phyloP scores from a whole-genome alignment of 2,113 vertebrate genomes.

The Anolis sagrei region DNA sequence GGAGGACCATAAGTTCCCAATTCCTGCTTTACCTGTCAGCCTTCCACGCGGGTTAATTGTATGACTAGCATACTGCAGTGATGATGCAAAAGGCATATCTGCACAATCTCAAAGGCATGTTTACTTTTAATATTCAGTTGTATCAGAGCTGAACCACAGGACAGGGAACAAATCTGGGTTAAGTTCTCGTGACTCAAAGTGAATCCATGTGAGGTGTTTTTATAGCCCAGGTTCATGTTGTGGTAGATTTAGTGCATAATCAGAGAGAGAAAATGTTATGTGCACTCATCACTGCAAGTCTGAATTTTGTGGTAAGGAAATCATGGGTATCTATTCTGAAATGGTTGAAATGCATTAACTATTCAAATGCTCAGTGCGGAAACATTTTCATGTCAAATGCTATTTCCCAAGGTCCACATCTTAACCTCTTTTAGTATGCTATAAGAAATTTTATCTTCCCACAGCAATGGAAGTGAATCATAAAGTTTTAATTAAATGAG shows the following conservation, averaged over 20 bases:
- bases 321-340: background rate
- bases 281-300: background rate
- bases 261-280: background rate
- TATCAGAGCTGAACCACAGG: background rate
- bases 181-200: background rate
- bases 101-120: background rate
- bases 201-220: background rate
- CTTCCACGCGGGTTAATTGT: too few relatives aligned
- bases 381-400: slow-evolving; percentile 23
- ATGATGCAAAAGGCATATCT: background rate
- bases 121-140: background rate
- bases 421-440: slow-evolving; percentile 29
- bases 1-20: too few relatives aligned
- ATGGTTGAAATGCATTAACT: slow-evolving; percentile 31
- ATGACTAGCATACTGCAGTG: background rate
- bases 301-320: slow-evolving; percentile 11
- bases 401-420: slow-evolving; percentile 33
- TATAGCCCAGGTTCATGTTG: background rate
- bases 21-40: too few relatives aligned
- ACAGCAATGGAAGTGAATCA: slow-evolving; percentile 27
- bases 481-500: slow-evolving; percentile 49
- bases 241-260: background rate
- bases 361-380: slow-evolving; percentile 14
- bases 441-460: slow-evolving; percentile 46
- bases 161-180: background rate